Evolutionary conservation across 2,797 vertebrate genomes (phyloP).

Genomic region (Mormyrus hasselquistii): DNA sequence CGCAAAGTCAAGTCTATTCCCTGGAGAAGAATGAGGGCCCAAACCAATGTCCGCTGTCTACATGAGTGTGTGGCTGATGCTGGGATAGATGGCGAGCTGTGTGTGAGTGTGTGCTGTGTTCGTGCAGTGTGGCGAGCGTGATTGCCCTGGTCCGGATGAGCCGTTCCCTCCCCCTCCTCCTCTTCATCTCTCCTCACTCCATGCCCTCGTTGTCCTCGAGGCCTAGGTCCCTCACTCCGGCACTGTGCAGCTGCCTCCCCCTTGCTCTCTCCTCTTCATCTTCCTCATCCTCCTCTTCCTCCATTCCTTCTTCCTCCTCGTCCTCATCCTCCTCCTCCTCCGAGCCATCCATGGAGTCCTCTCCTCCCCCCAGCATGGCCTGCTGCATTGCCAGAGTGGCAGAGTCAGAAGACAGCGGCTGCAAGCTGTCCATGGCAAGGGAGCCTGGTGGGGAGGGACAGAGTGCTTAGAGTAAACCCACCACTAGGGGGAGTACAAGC

Average conservation of each 20-base stretch:
- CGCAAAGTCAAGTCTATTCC: background rate
- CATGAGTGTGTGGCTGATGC: slow-evolving; percentile 21
- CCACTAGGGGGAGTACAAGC: background rate
- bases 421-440: slow-evolving; percentile 83
- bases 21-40: background rate
- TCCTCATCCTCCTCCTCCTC: slow-evolving; percentile 91
- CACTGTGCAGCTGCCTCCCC: slow-evolving; percentile 67
- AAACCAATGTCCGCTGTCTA: background rate
- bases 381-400: slow-evolving; percentile 97
- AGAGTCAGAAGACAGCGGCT: slow-evolving; percentile 85
- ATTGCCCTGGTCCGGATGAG: background rate
- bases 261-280: slow-evolving; percentile 72
- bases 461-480: background rate
- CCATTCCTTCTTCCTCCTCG: slow-evolving; percentile 78
- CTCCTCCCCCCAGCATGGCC: slow-evolving; percentile 84
- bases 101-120: slow-evolving; percentile 1
- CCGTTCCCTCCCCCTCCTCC: slow-evolving; percentile 30
- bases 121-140: slow-evolving; percentile 6
- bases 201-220: slow-evolving; percentile 89
- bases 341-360: slow-evolving; percentile 86
- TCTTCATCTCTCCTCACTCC: slow-evolving; percentile 55
- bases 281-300: slow-evolving; percentile 69
- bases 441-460: slow-evolving; percentile 59
- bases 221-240: slow-evolving; percentile 67
- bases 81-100: slow-evolving; percentile 25